Evolutionary conservation across 2,113 vertebrate genomes (phyloP), one percentile per base, ranked within the genome.

Genomic region (Nothoprocta perdicaria): DNA sequence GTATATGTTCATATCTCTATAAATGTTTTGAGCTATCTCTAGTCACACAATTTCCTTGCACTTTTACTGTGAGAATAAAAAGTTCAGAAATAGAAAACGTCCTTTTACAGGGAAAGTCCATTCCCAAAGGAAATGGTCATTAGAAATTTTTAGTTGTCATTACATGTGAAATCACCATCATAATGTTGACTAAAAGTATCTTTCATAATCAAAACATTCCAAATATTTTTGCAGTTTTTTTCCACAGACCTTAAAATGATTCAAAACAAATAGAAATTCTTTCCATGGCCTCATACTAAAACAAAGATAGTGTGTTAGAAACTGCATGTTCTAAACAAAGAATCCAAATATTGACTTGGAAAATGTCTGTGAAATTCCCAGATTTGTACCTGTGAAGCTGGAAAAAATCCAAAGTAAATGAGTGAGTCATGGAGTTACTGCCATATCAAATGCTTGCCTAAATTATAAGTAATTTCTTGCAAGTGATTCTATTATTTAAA

Each of bases 251-350:
- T 85, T 61, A 89, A 89, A 89, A 76, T 73, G 5, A 66, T 46
- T 66, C 75, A 91, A 92, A 93, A 80, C 68, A 94, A 91, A 82
- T n/a, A 41, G 53, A 91, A 94, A 89, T 84, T 89, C 13, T 92
- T 95, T 94, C 83, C 84, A 89, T 15, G 48, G 81, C 92, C 82
- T 87, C 93, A 91, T 80, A 62, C 55, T 60, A 62, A 95, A 96
- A 93, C 73, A 92, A 91, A 89, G 91, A 79, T 33, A 48, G 45
- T 17, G 87, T 43, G 87, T 84, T 89, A 89, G 63, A 82, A 93
- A 83, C 33, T 14, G 61, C 27, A 24, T 85, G 60, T 41, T 76
- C 45, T 80, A 80, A 82, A 79, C 19, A 85, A 87, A 94, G 53
- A 38, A 79, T 45, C 43, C 45, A 85, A 94, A 95, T 80, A 80